These are phyloP conservation scores for Rhabdomys pumilio DNA, from an alignment of 2,797 vertebrate genomes.

Conservation along the genomic window DNA sequence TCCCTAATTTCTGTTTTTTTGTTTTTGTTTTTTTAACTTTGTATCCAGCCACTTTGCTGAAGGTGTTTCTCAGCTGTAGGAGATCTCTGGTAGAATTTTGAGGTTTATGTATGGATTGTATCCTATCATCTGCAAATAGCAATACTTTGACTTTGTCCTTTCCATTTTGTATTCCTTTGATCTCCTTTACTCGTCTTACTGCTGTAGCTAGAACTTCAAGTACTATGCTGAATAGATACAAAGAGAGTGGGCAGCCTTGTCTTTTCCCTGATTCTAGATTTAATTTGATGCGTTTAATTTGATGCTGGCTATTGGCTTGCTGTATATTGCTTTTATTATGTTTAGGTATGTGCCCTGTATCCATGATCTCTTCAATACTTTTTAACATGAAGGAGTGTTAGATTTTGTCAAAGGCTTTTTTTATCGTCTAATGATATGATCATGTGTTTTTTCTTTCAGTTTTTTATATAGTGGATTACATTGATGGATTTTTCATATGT, in stretches of 20 bases:
- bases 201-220: neutral
- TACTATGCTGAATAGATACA: neutral
- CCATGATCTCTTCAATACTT: neutral
- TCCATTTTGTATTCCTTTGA: neutral
- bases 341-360: neutral
- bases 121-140: neutral
- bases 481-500: neutral
- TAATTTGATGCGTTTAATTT: neutral
- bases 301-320: neutral
- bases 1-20: neutral
- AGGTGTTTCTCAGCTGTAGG: neutral
- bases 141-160: neutral
- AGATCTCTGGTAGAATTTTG: neutral
- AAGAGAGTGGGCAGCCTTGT: neutral
- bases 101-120: neutral
- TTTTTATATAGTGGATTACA: neutral
- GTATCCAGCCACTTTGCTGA: neutral
- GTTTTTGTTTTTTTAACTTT: neutral
- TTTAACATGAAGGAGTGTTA: neutral
- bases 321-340: neutral
- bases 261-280: neutral
- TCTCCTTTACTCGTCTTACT: neutral
- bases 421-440: neutral
- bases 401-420: neutral
- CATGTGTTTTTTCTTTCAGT: neutral